Evolutionary conservation across 1,140 invertebrate species (phyloP).

Genomic region (Goniozus legneri): DNA sequence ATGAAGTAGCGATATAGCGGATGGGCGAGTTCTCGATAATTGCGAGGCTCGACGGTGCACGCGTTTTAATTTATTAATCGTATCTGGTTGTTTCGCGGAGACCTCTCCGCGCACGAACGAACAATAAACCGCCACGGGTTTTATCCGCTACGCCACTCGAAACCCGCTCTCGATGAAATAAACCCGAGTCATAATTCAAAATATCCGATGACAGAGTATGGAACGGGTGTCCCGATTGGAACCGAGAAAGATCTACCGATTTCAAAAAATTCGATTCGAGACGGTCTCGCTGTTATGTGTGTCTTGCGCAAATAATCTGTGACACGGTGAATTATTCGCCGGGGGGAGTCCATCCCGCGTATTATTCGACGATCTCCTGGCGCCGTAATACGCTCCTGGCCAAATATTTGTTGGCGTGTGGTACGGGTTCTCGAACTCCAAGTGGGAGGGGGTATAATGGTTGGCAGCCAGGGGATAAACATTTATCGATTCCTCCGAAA

Average conservation of each 20-base stretch:
- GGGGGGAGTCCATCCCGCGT: slow-evolving; percentile 23
- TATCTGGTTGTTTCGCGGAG: too few relatives aligned
- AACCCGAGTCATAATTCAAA: too few relatives aligned
- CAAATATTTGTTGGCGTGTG: slow-evolving; percentile 35
- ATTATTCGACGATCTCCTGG: slow-evolving; percentile 33
- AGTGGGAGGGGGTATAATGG: too few relatives aligned
- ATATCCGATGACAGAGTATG: too few relatives aligned
- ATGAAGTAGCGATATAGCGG: too few relatives aligned
- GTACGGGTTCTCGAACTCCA: too few relatives aligned
- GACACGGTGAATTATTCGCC: slow-evolving; percentile 43
- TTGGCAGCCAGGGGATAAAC: slow-evolving; percentile 26
- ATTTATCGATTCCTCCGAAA: too few relatives aligned
- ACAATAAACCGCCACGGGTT: slow-evolving; percentile 14
- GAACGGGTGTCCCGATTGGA: too few relatives aligned
- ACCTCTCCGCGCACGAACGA: slow-evolving; percentile 4
- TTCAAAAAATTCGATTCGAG: slow-evolving; percentile 3
- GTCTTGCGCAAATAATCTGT: too few relatives aligned
- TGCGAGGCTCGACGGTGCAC: slow-evolving; percentile 14
- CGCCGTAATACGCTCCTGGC: slow-evolving; percentile 31
- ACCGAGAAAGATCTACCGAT: too few relatives aligned
- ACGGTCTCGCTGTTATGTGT: too few relatives aligned
- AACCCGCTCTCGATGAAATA: too few relatives aligned
- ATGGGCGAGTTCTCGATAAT: slow-evolving; percentile 22
- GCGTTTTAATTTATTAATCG: slow-evolving; percentile 31
- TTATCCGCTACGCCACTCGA: slow-evolving; percentile 9